Evolutionary conservation across 2,797 vertebrate species (phyloP), one percentile per base, ranked within the genome.

Genomic region (Danio choprae): DNA sequence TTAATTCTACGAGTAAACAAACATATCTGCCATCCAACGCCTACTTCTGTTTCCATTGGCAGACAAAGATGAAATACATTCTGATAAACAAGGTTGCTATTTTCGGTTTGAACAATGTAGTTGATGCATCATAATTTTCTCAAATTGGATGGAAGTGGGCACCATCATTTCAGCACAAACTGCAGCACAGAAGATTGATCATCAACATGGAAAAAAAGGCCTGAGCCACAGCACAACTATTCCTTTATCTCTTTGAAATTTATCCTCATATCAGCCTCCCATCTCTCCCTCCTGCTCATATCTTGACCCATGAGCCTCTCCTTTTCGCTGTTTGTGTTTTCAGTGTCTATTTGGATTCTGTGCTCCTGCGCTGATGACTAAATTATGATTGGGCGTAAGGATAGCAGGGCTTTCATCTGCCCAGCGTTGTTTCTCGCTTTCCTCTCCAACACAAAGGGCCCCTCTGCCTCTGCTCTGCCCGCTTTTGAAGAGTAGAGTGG

Each of bases 331-430:
- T 81, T 81, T 86, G 81, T 79, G 69, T 53, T 71, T 81, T 80
- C 84, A 77, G 81, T 77, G 70, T 85, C 90, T 90, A 90, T 94
- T 93, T 90, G 90, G 90, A 92, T 92, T 90, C 89, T 84, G 85
- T 84, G 84, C 87, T 93, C 88, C 91, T 91, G 89, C 89, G 81
- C 88, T 95, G 95, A 96, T 95, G 94, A 95, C 94, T 95, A 96
- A 96, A 97, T 96, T 95, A 96, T 94, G 94, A 95, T 95, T 94
- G 93, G 91, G 91, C 93, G 95, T 95, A 94, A 95, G 94, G 93
- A 95, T 90, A 94, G 92, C 92, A 91, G 86, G 84, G 93, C 95
- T 95, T 96, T 96, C 95, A 96, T 96, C 95, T 95, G 89, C 88
- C 88, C 93, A 91, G 88, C 91, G 88, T 83, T 87, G 85, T 82